Base-by-base conservation (phyloP, 2,797 vertebrate genomes). In the Malurus splendens region DNA sequence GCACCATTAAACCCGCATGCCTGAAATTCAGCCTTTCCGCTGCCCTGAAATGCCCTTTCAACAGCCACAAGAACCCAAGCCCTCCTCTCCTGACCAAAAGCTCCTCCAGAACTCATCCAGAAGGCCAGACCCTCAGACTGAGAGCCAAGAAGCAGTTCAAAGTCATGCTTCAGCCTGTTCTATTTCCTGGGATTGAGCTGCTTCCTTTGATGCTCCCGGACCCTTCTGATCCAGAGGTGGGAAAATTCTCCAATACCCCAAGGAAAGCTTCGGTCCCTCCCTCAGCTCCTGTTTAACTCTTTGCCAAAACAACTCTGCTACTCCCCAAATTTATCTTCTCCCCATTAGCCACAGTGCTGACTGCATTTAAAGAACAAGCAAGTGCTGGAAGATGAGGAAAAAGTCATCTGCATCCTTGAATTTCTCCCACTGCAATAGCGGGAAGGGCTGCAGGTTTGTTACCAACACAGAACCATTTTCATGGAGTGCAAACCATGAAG, bases 191-290 rank as follows among this genome's bases (percentile, higher is more conserved):
- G 68, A 80, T 2, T 14, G 36, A 87, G 79, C 65, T 41, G 76
- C 59, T 87, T 84, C 76, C 57, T 85, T 93, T 77, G 57, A 90
- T 83, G 72, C 65, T 91, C 32, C 50, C 73, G 51, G 79, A 89
- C 60, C 59, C 59, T 68, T 78, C 82, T 86, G 90, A 89, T 75
- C 73, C 79, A 78, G 79, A 93, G 90, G 61, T 48, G 70, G 82
- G 67, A 93, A 91, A 85, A 81, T 59, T 68, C 73, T 85, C 44
- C 52, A 72, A 52, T 82, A 82, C 72, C 39, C 28, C 76, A 72
- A 27, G 3, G 3, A 33, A 41, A 22, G 36, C 50, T 86, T 60
- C 1, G 2, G 41, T 61, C 42, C 45, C 42, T 59, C 30, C 16
- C 25, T 67, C 42, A 39, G 39, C 36, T 64, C 39, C 71, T 5